These are phyloP conservation scores for Gastracanthus pulcherrimus DNA, from an alignment of 2,888 invertebrate genomes.

Conservation along the genomic window DNA sequence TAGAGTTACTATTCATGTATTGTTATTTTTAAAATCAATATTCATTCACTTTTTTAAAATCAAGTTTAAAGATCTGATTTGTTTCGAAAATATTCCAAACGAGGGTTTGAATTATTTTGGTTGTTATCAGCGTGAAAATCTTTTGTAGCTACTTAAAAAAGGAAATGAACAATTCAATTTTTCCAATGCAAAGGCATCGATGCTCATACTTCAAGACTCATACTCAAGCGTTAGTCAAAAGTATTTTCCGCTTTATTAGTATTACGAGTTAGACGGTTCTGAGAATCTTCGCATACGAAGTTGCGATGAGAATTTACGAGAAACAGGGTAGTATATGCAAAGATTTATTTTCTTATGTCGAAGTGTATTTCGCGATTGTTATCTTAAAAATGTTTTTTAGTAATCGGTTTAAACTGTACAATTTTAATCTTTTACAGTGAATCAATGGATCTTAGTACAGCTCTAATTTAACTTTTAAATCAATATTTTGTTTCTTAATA, in stretches of 20 bases:
- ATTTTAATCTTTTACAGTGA: no score
- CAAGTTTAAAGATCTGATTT: background rate
- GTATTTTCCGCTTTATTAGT: constrained; percentile 14
- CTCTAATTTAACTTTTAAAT: no score
- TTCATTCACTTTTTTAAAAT: background rate
- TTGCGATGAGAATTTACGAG: background rate
- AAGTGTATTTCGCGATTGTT: background rate
- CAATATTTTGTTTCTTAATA: no score
- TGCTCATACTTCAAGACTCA: no score
- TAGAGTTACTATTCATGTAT: constrained; percentile 4
- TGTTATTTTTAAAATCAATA: background rate
- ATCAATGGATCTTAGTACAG: no score
- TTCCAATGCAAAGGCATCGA: constrained; percentile 18
- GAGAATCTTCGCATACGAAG: no score
- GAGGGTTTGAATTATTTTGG: background rate
- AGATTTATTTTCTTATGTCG: background rate
- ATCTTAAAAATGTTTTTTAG: no score
- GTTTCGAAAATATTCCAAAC: background rate
- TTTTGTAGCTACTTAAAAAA: background rate
- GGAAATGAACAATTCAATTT: constrained; percentile 9
- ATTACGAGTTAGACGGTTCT: background rate
- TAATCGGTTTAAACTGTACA: no score
- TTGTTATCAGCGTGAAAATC: constrained; percentile 3
- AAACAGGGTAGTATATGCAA: background rate
- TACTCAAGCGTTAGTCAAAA: constrained; percentile 29